These are phyloP conservation scores for Amblyopsis hoosieri DNA, from an alignment of 2,797 vertebrate species.

Conservation along the genomic window DNA sequence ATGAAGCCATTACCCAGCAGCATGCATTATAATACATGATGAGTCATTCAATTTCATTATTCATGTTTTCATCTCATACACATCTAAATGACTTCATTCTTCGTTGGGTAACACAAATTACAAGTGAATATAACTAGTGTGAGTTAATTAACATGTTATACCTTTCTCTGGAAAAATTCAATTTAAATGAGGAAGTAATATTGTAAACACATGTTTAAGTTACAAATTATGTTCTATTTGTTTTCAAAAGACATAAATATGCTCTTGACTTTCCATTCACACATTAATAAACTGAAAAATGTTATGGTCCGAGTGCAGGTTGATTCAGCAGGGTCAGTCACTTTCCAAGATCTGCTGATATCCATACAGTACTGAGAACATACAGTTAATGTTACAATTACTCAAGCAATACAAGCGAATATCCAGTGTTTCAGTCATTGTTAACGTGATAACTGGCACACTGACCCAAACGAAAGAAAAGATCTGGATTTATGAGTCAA, in stretches of 20 bases:
- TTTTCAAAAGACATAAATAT: not conserved
- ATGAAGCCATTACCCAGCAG: slow-evolving; percentile 47
- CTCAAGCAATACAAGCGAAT: too few relatives aligned
- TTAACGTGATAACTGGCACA: too few relatives aligned
- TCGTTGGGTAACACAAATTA: slow-evolving; percentile 39
- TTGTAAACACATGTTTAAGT: too few relatives aligned
- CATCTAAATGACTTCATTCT: slow-evolving; percentile 60
- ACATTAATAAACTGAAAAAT: not conserved
- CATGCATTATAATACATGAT: slow-evolving; percentile 64
- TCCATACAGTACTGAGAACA: too few relatives aligned
- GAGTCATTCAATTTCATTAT: slow-evolving; percentile 42
- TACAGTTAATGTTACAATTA: too few relatives aligned
- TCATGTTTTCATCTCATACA: slow-evolving; percentile 52
- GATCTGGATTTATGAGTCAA: too few relatives aligned
- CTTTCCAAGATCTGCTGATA: slow-evolving; percentile 26
- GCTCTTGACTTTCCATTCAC: not conserved
- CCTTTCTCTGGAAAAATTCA: slow-evolving; percentile 2
- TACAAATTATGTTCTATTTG: too few relatives aligned
- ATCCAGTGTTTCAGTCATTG: too few relatives aligned
- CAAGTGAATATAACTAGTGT: slow-evolving; percentile 25
- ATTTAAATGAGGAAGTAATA: too few relatives aligned
- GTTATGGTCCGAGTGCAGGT: slow-evolving; percentile 10
- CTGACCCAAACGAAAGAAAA: too few relatives aligned
- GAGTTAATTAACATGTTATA: slow-evolving; percentile 32
- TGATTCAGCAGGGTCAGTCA: slow-evolving; percentile 28